Conservation (phyloP, 2,113 vertebrate genomes). For the Colinus virginianus region DNA sequence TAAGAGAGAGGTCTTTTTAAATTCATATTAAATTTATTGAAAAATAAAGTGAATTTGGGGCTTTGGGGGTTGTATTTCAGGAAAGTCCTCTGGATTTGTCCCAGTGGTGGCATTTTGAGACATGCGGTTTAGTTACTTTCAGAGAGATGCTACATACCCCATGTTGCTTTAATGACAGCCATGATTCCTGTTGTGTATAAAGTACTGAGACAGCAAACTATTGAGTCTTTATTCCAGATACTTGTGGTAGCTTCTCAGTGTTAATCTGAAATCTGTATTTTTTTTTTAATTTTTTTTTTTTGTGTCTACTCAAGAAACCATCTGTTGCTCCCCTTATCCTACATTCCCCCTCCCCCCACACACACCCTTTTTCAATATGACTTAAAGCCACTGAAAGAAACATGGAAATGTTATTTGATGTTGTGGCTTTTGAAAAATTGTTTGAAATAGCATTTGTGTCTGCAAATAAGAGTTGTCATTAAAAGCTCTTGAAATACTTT, state of each 20-base stretch:
- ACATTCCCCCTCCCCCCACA: not conserved
- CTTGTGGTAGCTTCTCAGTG: not conserved
- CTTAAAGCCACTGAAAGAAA: slow-evolving; percentile 25
- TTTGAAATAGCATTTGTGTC: not conserved
- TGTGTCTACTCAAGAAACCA: not conserved
- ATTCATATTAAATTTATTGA: not conserved
- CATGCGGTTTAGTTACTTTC: not conserved
- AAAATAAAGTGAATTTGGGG: not conserved
- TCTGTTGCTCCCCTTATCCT: not conserved
- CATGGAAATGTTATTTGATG: slow-evolving; percentile 13
- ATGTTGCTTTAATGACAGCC: not conserved
- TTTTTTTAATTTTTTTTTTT: not conserved
- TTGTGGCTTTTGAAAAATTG: not conserved
- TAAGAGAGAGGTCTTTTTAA: not conserved
- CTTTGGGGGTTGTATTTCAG: not conserved
- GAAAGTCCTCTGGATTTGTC: not conserved
- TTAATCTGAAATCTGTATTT: not conserved
- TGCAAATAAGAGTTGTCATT: not conserved
- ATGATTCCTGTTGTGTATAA: not conserved
- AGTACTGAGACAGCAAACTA: not conserved
- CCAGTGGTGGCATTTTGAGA: not conserved
- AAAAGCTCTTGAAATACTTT: not conserved
- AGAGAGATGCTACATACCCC: not conserved
- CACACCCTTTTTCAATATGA: not conserved
- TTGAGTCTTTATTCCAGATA: not conserved